These are phyloP conservation scores for Mantis religiosa DNA, from an alignment of 2,888 invertebrate species.

Conservation along the genomic window DNA sequence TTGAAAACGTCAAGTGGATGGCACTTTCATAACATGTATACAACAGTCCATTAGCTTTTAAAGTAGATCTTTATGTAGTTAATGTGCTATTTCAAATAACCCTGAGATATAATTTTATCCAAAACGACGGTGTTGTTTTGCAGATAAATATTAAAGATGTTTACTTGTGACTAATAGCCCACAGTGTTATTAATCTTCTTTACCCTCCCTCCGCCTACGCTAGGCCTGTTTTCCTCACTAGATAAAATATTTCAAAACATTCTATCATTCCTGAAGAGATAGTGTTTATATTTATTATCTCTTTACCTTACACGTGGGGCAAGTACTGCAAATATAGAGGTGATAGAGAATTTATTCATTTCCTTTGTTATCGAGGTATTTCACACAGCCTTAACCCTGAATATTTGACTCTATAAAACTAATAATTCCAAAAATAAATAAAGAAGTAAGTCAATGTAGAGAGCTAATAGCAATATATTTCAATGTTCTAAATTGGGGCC, in stretches of 20 bases:
- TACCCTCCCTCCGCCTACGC: neutral
- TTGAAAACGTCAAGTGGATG: neutral
- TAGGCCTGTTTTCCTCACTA: neutral
- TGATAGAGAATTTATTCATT: too few relatives aligned
- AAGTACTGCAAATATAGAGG: too few relatives aligned
- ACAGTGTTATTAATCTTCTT: neutral
- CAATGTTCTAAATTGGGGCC: too few relatives aligned
- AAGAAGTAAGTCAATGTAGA: too few relatives aligned
- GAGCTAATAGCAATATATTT: too few relatives aligned
- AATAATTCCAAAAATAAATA: too few relatives aligned
- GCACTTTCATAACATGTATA: neutral
- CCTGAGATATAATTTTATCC: neutral
- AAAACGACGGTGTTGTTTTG: neutral
- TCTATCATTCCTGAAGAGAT: too few relatives aligned
- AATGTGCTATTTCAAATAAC: neutral
- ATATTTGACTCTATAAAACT: too few relatives aligned
- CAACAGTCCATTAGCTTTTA: neutral
- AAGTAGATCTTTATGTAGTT: neutral
- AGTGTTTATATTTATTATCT: too few relatives aligned
- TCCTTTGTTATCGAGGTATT: too few relatives aligned
- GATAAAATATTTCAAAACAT: neutral
- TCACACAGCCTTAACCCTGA: too few relatives aligned
- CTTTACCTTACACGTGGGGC: too few relatives aligned
- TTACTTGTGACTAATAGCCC: neutral
- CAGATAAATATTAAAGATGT: neutral